Evolutionary conservation across 2,113 vertebrate species (phyloP), one percentile per base, ranked within the genome.

Genomic region (Platichthys flesus): DNA sequence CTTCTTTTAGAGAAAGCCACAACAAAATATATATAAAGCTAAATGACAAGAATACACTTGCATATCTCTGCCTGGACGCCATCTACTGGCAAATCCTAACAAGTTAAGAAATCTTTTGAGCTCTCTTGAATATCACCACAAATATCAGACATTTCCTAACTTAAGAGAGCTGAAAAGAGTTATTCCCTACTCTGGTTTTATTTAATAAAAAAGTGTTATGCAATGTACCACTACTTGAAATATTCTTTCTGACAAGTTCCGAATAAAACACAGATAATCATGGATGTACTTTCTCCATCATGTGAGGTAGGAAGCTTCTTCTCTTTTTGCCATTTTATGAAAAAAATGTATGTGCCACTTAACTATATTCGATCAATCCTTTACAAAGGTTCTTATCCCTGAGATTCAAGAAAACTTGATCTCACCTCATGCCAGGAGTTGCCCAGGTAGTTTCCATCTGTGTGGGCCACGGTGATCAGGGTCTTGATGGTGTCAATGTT

Each of bases 401-500:
- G 24, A 26, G 49, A 42, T 67, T 67, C 24, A 31, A 6, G n/a
- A n/a, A 23, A 10, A 18, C n/a, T 42, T 51, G n/a, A 23, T 23
- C 2, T 6, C 37, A 97, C 98, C 97, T 99, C 97, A 4, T 99
- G 98, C 98, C 98, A 99, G 57, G 98, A 99, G 90, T 96, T 98
- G 35, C 97, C 97, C 47, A 99, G 94, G 91, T 99, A 98, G 93
- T 99, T 99, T 68, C 98, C 98, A 8, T 99, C 98, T 0, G 98
- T 99, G 91, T 99, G 98, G 28, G 98, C 97, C 18, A 99, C 97
- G 0, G 97, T 99, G 88, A 99, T 99, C 26, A 99, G 96, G 0
- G 98, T 99, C 91, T 99, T 99, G 78, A 99, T 99, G 78, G 98
- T 99, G 91, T 99, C 97, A 0, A 99, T 99, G 92, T 99, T 99